Evolutionary conservation across 2,797 vertebrate species (phyloP).

Genomic region (Alcedo atthis): DNA sequence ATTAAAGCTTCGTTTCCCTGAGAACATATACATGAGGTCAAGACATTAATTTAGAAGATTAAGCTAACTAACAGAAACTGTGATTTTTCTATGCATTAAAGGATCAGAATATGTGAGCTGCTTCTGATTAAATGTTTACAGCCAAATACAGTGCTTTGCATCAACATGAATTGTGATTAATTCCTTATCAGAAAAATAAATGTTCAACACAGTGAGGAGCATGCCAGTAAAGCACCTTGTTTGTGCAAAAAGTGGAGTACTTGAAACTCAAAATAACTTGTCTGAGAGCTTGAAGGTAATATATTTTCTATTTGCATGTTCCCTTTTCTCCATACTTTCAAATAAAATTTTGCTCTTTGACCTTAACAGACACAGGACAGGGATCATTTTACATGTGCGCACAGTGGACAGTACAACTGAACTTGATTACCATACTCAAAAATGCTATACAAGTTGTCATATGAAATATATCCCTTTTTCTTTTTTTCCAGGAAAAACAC

Average conservation of each 20-base stretch:
- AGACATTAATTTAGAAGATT: neutral
- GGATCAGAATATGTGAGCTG: neutral
- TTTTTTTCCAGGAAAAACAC: neutral
- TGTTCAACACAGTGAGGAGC: fast-evolving
- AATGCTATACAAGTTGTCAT: neutral
- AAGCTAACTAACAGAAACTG: neutral
- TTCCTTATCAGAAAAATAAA: neutral
- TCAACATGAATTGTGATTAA: neutral
- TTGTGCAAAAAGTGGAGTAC: neutral
- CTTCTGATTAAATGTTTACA: neutral
- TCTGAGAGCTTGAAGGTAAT: neutral
- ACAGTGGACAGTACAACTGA: fast-evolving
- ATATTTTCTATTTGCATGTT: neutral
- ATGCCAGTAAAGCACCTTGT: neutral
- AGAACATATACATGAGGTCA: neutral
- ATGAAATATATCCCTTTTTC: neutral
- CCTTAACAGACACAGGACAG: neutral
- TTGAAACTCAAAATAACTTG: neutral
- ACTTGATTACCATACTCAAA: neutral
- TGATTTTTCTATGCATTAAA: neutral
- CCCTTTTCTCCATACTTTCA: neutral
- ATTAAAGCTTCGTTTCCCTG: neutral
- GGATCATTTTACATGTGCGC: neutral
- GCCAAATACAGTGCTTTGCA: neutral
- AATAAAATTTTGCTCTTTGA: neutral